Evolutionary conservation across 2,113 vertebrate species (phyloP), one percentile per base, ranked within the genome.

Genomic region (Percopsis transmontana): DNA sequence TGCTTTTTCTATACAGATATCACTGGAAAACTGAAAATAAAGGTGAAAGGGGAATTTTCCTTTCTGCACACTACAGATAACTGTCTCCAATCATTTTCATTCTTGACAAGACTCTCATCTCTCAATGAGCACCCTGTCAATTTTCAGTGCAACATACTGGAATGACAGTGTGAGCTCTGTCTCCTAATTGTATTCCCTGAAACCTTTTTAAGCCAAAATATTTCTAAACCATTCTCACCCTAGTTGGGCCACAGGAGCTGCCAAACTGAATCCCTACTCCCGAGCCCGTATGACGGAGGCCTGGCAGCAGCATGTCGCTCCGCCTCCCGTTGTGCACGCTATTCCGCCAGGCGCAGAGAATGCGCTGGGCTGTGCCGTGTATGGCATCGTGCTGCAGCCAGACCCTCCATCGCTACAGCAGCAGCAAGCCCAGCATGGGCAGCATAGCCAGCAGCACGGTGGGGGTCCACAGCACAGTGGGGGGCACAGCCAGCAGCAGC

Each of bases 351-450:
- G 92, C 58, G 81, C 92, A 0, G 97, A 99, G 87, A 97, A 91
- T 59, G 78, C 96, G 0, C n/a, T 99, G 85, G 96, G 96, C 82
- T 98, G 97, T 11, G 94, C 97, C 0, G 95, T 99, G 21, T 99
- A 99, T 0, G 97, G 96, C 67, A 98, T 99, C 19, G 95, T 98
- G 13, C 91, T 99, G 59, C 97, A 98, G 84, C 92, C 93, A 0
- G 97, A 99, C 38, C 85, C 94, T 0, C 77, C 89, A 5, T 74
- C 93, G 0, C 85, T 96, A 72, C 94, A 94, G 80, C 94, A 94
- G 68, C 91, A 91, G 15, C 92, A 92, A 70, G 91, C 59, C 7
- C 88, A 88, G 14, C 86, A 94, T 23, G 60, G 77, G 0, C 88
- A 94, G 8, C 87, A 94, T 14, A 61, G 86, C 0, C 87, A 94